Evolutionary conservation across 2,888 invertebrate genomes (phyloP), one percentile per base, ranked within the genome.

Genomic region (Daptonema setosum): DNA sequence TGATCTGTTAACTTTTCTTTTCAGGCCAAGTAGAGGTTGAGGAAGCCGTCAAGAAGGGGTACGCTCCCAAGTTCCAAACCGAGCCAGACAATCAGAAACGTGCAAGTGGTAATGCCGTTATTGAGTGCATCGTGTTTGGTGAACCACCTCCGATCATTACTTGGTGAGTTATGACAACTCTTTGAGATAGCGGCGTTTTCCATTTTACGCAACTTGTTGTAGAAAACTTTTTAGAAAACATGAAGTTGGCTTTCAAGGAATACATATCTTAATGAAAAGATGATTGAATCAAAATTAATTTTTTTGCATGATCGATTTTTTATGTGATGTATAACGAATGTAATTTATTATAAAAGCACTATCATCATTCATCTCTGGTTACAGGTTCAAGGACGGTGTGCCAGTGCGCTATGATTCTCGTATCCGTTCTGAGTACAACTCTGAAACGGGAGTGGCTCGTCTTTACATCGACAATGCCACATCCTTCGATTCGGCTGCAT

Each of bases 401-500:
- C 67, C 68, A 28, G 54, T 68, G 26, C 57, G 59, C 41, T 52
- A 59, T n/a, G 62, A 62, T 48, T 62, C 61, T 1, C 55, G 63
- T 54, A 60, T 63, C 51, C 41, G 59, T 1, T 55, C 63, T 26
- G 62, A 64, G 43, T 64, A 63, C 55, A 60, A 62, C n/a, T 3
- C 45, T n/a, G 45, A 51, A 66, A 66, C 60, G 83, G 68, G 68
- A 30, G 59, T 60, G 2, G 66, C 65, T 58, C 61, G 60, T 2
- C 56, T 67, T 50, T 63, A 61, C 43, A 63, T 69, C 57, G 64
- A 62, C 54, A 65, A 67, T 29, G 61, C 63, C 24, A 64, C 66
- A 5, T 64, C 67, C 63, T 58, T 61, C 26, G 69, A 69, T 54
- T 68, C 69, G 43, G 93, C 93, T 2, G 83, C 84, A 67, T 95